phyloP scores from a whole-genome alignment of 2,888 invertebrate species.

The Archips xylosteana region DNA sequence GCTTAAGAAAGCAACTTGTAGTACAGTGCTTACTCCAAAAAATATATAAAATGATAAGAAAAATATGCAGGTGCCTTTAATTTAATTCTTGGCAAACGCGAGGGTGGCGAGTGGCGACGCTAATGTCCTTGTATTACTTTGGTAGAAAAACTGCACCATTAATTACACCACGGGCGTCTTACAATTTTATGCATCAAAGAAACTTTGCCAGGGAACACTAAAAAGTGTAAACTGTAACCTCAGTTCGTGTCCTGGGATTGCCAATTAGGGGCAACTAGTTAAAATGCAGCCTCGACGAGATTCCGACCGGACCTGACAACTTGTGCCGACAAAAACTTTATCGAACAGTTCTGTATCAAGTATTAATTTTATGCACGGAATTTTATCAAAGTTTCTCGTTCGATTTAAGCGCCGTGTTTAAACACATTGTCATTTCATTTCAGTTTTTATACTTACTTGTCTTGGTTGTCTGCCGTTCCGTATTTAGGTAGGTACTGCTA shows the following conservation, averaged over 20 bases:
- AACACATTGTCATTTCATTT: neutral
- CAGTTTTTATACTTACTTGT: slow-evolving; percentile 3
- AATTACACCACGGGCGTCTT: neutral
- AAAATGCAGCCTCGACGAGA: slow-evolving; percentile 61
- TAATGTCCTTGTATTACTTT: slow-evolving; percentile 1
- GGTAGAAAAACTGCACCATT: neutral
- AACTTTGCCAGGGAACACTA: slow-evolving; percentile 23
- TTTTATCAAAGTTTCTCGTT: slow-evolving; percentile 5
- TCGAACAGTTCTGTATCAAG: slow-evolving; percentile 35
- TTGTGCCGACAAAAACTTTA: slow-evolving; percentile 41
- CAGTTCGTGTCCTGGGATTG: slow-evolving; percentile 50
- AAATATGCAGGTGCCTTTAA: neutral
- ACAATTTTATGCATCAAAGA: slow-evolving; percentile 20
- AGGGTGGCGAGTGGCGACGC: neutral
- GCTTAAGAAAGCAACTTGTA: too few relatives aligned
- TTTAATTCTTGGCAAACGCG: neutral
- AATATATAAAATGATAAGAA: neutral
- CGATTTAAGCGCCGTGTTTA: neutral
- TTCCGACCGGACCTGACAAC: slow-evolving; percentile 49
- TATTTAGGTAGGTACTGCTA: too few relatives aligned
- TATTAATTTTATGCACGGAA: slow-evolving; percentile 32
- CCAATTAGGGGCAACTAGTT: slow-evolving; percentile 62
- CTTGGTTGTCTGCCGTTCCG: neutral
- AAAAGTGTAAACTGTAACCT: slow-evolving; percentile 32
- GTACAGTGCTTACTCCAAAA: neutral